Conservation (phyloP, 2,113 vertebrate genomes). For the Chitala chitala region DNA sequence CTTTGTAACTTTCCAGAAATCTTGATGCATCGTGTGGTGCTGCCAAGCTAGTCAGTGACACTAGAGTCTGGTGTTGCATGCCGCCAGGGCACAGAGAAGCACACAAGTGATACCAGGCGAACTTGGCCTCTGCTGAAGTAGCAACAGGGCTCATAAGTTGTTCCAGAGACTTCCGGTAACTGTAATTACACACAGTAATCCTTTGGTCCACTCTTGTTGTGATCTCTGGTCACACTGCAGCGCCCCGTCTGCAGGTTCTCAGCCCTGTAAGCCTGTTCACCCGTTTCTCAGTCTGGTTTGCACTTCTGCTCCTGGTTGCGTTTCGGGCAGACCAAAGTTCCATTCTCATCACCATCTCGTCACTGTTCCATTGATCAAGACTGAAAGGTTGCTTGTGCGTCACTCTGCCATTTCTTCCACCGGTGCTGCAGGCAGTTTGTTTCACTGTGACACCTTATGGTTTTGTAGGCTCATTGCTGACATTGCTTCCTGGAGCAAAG, state of each 20-base stretch:
- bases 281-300: background rate
- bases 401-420: too few relatives aligned
- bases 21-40: too few relatives aligned
- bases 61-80: background rate
- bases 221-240: background rate
- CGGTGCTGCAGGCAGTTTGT: too few relatives aligned
- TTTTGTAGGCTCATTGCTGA: too few relatives aligned
- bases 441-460: too few relatives aligned
- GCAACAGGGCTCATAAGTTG: background rate
- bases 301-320: too few relatives aligned
- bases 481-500: too few relatives aligned
- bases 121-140: background rate
- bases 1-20: background rate
- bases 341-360: too few relatives aligned
- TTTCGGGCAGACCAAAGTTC: too few relatives aligned
- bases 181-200: constrained; percentile 15
- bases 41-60: background rate
- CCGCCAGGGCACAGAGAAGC: background rate
- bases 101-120: background rate
- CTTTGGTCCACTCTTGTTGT: background rate
- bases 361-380: too few relatives aligned
- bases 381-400: too few relatives aligned
- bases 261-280: background rate
- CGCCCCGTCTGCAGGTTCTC: background rate
- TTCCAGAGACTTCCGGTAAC: background rate